phyloP scores from a whole-genome alignment of 2,888 invertebrate species.

The Heliconius hortense region DNA sequence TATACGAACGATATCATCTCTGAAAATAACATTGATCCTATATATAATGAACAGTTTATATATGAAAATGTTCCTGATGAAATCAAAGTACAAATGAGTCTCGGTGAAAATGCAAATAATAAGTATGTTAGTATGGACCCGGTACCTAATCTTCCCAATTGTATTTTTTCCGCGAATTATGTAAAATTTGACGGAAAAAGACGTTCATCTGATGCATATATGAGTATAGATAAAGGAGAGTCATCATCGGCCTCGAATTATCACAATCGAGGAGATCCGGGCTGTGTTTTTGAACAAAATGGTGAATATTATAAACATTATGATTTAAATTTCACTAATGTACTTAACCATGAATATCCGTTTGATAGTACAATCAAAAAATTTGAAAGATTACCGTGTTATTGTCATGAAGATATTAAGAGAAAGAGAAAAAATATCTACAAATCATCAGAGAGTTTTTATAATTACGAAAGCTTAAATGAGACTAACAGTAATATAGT shows the following conservation, averaged over 20 bases:
- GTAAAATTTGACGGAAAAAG: constrained; percentile 2
- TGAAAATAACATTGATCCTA: neutral
- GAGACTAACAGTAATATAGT: neutral
- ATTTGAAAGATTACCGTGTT: constrained; percentile 57
- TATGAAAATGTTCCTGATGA: constrained; percentile 55
- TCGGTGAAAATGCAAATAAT: constrained; percentile 38
- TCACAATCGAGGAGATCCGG: constrained; percentile 58
- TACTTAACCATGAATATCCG: constrained; percentile 51
- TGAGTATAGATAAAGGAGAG: neutral
- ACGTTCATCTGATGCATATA: constrained; percentile 14
- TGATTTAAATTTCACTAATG: constrained; percentile 52
- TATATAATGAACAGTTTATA: constrained; percentile 4
- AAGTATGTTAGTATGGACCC: constrained; percentile 20
- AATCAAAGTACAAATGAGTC: constrained; percentile 46
- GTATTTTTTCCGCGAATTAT: neutral
- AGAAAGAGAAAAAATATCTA: constrained; percentile 25
- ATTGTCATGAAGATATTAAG: constrained; percentile 53
- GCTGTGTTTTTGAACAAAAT: constrained; percentile 54
- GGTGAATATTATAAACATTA: constrained; percentile 56
- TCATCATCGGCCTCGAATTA: constrained; percentile 37
- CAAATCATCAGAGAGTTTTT: constrained; percentile 45
- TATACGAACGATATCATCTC: neutral
- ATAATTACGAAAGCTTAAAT: constrained; percentile 52
- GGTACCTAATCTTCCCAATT: neutral
- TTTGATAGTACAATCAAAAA: constrained; percentile 47